phyloP scores from a whole-genome alignment of 2,797 vertebrate genomes.

The Denticeps clupeoides region DNA sequence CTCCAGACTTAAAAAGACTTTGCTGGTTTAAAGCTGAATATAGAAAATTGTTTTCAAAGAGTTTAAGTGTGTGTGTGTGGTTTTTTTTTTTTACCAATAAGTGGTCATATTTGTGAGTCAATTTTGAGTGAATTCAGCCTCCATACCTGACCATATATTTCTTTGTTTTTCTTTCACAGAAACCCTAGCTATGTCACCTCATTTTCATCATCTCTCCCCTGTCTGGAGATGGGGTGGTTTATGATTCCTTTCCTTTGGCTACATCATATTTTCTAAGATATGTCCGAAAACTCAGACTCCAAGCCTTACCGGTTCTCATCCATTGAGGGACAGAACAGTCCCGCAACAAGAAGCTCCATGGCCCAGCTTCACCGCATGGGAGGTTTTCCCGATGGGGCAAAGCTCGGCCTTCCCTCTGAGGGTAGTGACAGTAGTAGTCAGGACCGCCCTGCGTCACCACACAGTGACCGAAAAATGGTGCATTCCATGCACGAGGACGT shows the following conservation, averaged over 20 bases:
- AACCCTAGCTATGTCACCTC: not conserved
- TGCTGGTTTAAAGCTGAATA: not conserved
- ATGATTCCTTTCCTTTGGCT: too few relatives aligned
- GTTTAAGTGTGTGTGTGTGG: not conserved
- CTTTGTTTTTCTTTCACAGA: conserved; percentile 20
- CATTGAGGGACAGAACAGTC: conserved; percentile 46
- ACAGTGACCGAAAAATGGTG: conserved; percentile 39
- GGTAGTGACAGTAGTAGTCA: conserved; percentile 61
- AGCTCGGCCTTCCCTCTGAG: conserved; percentile 59
- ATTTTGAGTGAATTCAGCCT: not conserved
- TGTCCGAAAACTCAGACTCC: conserved; percentile 54
- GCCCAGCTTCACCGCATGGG: conserved; percentile 57
- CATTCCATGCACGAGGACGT: conserved; percentile 63
- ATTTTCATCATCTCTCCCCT: not conserved
- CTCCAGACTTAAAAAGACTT: not conserved
- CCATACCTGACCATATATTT: conserved; percentile 1
- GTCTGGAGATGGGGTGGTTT: conserved; percentile 45
- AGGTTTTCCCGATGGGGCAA: conserved; percentile 49
- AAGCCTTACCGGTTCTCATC: conserved; percentile 50
- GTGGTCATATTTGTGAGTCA: not conserved
- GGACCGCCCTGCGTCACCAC: conserved; percentile 34
- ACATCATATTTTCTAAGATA: too few relatives aligned
- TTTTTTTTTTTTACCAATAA: not conserved
- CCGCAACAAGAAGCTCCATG: conserved; percentile 43
- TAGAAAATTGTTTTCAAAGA: not conserved